These are phyloP conservation scores for Ennomos quercinarius DNA, from an alignment of 2,888 invertebrate genomes.

Conservation along the genomic window DNA sequence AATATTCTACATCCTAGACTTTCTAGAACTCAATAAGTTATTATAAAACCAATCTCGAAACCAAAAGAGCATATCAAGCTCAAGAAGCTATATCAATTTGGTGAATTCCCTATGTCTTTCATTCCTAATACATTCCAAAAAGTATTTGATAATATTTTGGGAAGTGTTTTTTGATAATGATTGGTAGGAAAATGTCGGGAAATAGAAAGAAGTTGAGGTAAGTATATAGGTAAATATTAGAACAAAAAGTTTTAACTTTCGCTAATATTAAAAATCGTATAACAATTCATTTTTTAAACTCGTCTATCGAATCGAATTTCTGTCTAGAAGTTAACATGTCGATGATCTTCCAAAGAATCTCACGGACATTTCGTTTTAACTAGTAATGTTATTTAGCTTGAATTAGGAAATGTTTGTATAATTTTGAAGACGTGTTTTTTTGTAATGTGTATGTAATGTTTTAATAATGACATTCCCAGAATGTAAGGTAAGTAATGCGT, in stretches of 20 bases:
- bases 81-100: slow-evolving; percentile 35
- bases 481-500: slow-evolving; percentile 54
- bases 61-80: slow-evolving; percentile 33
- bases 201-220: slow-evolving; percentile 1
- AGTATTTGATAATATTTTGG: slow-evolving; percentile 20
- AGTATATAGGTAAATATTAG: not conserved
- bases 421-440: slow-evolving; percentile 59
- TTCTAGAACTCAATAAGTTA: too few relatives aligned
- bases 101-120: slow-evolving; percentile 1
- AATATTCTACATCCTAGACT: too few relatives aligned
- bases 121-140: slow-evolving; percentile 28
- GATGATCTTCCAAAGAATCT: slow-evolving; percentile 48
- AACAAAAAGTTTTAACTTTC: too few relatives aligned
- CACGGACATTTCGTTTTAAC: slow-evolving; percentile 39
- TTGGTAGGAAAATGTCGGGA: not conserved
- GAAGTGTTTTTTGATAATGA: slow-evolving; percentile 20
- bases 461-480: slow-evolving; percentile 71
- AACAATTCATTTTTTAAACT: too few relatives aligned
- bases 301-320: not conserved
- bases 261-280: too few relatives aligned
- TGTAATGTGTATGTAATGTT: slow-evolving; percentile 57
- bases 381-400: slow-evolving; percentile 43
- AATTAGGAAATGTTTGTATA: slow-evolving; percentile 39
- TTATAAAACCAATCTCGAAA: not conserved
- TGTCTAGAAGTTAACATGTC: slow-evolving; percentile 39